Base-by-base conservation (phyloP, 2,797 vertebrate species). In the Spatula versicolor region DNA sequence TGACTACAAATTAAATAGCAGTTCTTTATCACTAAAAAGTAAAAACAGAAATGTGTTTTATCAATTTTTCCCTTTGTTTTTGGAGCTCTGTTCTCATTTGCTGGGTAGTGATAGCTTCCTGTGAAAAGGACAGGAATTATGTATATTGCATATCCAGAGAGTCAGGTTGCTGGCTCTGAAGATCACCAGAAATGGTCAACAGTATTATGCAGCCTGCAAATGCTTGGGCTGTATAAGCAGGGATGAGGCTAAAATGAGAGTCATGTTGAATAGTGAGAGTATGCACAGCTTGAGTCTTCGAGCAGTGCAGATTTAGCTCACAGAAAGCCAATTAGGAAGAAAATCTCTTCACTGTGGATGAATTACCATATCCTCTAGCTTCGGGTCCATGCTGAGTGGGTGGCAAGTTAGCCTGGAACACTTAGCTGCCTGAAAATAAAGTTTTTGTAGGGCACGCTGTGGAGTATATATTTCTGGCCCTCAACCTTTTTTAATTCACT, bases 401-500 rank as follows among this genome's bases (percentile, higher is more conserved):
- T 86, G 76, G 20, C 59, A 63, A 82, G 62, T 85, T 88, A 86
- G 26, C 74, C 56, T 85, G 83, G 56, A 93, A 93, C 11, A 28
- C 54, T 75, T 46, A 77, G 56, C 56, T 90, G 45, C 75, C 64
- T 31, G 3, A 75, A 94, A 92, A 87, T 6, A 84, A 85, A 90
- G 33, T 2, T 8, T 76, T 94, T 94, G 86, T 90, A 73, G 78
- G 68, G 60, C 56, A 55, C 1, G 1, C 45, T 83, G 45, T 88
- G 64, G 45, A 86, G 22, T 86, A 43, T 80, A 0, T 86, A 88
- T 95, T 96, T 96, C 75, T 95, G 62, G 81, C 50, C 78, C 58
- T 90, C 83, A 80, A 16, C 60, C 50, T 85, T 68, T 76, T 92
- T 87, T 23, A 91, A 89, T 93, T 90, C 62, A 37, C 37, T 95